Evolutionary conservation across 2,888 invertebrate genomes (phyloP).

Genomic region (Poecilus cupreus): DNA sequence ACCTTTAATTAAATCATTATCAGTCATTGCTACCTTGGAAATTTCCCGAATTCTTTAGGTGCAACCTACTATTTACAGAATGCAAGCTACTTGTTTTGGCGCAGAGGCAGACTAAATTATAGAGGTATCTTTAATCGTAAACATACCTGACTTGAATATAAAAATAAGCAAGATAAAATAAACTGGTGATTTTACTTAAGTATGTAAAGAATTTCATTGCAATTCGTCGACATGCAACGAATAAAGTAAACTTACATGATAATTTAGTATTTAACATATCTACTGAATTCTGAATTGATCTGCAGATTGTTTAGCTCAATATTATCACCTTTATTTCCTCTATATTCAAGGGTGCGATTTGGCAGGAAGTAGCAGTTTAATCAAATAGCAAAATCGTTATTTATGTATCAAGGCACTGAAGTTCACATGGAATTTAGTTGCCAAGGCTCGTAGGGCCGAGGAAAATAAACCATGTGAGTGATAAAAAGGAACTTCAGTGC

Average conservation of each 20-base stretch:
- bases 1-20: neutral
- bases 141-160: constrained; percentile 2
- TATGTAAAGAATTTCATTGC: neutral
- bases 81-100: neutral
- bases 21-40: constrained; percentile 13
- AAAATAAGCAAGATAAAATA: neutral
- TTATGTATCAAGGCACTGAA: too few species aligned
- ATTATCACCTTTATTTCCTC: too few species aligned
- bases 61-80: neutral
- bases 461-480: too few species aligned
- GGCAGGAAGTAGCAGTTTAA: too few species aligned
- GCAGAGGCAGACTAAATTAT: neutral
- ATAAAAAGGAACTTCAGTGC: too few species aligned
- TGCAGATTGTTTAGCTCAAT: too few species aligned
- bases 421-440: too few species aligned
- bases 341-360: too few species aligned
- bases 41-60: neutral
- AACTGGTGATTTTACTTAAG: neutral
- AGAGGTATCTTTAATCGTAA: neutral
- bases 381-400: too few species aligned
- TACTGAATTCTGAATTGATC: too few species aligned
- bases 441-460: too few species aligned
- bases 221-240: neutral
- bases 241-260: neutral
- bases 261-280: neutral